Evolutionary conservation across 2,113 vertebrate species (phyloP).

Genomic region (Peromyscus maniculatus): DNA sequence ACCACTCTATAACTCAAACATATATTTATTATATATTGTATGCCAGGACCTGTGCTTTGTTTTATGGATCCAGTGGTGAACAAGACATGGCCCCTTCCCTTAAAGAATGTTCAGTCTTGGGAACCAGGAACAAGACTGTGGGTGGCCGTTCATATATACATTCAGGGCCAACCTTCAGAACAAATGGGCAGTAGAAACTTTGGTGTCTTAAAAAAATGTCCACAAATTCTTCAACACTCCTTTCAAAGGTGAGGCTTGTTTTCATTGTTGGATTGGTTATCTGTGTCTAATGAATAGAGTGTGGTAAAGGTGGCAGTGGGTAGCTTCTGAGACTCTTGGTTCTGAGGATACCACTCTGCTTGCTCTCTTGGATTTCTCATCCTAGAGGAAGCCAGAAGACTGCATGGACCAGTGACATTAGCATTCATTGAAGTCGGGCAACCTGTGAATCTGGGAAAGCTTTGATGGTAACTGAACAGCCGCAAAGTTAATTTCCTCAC

Average conservation of each 20-base stretch:
- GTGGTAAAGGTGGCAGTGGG: not conserved
- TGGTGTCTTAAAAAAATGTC: not conserved
- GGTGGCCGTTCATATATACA: accelerated
- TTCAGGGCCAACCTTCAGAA: not conserved
- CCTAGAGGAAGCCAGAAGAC: not conserved
- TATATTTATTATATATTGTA: not conserved
- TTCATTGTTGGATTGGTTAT: not conserved
- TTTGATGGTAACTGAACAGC: not conserved
- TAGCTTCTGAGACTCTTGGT: not conserved
- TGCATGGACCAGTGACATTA: not conserved
- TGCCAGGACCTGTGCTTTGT: not conserved
- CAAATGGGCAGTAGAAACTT: not conserved
- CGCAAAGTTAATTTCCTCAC: not conserved
- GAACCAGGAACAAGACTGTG: not conserved
- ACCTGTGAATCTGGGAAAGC: not conserved
- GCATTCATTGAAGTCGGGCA: not conserved
- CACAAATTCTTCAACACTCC: not conserved
- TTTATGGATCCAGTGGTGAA: not conserved
- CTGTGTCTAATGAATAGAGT: not conserved
- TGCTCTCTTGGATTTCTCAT: not conserved
- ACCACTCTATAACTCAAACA: not conserved
- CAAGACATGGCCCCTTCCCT: not conserved
- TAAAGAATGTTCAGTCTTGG: not conserved
- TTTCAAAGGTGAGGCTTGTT: not conserved
- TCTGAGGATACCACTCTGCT: not conserved